Percentiles rank a stretch among this genome's conserved stretches.
phyloP scores from a whole-genome alignment of 2,113 vertebrate species.

The Calonectris borealis region DNA sequence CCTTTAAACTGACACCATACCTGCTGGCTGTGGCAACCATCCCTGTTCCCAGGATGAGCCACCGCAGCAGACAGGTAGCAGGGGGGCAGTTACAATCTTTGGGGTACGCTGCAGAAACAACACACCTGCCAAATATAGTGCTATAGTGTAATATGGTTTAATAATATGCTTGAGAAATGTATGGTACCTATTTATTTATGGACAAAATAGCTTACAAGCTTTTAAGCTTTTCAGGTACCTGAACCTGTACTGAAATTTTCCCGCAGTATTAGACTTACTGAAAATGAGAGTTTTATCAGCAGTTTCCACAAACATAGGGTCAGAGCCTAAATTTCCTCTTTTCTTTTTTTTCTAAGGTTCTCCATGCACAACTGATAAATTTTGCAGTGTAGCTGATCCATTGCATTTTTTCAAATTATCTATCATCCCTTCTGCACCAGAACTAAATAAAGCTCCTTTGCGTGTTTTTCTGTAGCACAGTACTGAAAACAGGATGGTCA shows the following conservation, averaged over 20 bases:
- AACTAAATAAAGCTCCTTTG: background rate
- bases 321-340: background rate
- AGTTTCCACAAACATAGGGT: background rate
- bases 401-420: no score
- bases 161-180: background rate
- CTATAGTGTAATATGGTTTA: accelerated
- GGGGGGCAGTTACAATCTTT: background rate
- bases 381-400: background rate
- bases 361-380: background rate
- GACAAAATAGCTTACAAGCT: background rate
- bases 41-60: background rate
- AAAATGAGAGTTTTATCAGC: background rate
- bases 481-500: background rate
- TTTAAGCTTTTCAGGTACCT: background rate
- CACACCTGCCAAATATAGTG: background rate
- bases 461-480: background rate
- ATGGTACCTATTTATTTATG: background rate
- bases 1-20: background rate
- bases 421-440: background rate
- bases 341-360: background rate
- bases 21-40: accelerated
- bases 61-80: accelerated
- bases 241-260: background rate
- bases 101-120: background rate
- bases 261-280: background rate